Evolutionary conservation across 1,140 invertebrate species (phyloP).

Genomic region (Melipona quadrifasciata): DNA sequence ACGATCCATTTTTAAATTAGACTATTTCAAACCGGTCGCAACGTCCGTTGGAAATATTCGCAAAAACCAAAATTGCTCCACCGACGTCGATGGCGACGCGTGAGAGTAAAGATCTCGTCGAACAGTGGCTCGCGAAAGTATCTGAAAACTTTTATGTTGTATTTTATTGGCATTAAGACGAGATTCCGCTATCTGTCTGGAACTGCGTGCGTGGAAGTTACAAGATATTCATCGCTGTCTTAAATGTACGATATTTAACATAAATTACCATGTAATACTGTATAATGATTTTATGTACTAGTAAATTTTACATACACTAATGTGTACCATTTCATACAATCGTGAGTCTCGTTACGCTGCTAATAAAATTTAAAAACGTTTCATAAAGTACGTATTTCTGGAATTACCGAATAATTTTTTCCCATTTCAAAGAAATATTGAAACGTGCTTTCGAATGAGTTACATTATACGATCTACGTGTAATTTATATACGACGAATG

Average conservation of each 20-base stretch:
- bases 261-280: too few species aligned
- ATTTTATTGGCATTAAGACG: too few species aligned
- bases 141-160: neutral
- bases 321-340: neutral
- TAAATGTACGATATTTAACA: too few species aligned
- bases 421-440: neutral
- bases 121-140: neutral
- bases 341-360: neutral
- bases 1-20: constrained; percentile 31
- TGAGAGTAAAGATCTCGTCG: neutral
- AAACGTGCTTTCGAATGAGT: neutral
- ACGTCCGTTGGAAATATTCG: neutral
- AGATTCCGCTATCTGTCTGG: neutral
- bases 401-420: too few species aligned
- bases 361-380: neutral
- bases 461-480: neutral
- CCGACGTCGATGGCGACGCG: too few species aligned
- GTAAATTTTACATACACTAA: too few species aligned
- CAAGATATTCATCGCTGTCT: neutral
- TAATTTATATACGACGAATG: neutral
- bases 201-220: neutral
- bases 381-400: neutral
- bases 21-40: constrained; percentile 10
- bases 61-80: neutral
- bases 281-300: too few species aligned